Conservation (phyloP, 2,797 vertebrate species). For the Chaenodraco wilsoni region DNA sequence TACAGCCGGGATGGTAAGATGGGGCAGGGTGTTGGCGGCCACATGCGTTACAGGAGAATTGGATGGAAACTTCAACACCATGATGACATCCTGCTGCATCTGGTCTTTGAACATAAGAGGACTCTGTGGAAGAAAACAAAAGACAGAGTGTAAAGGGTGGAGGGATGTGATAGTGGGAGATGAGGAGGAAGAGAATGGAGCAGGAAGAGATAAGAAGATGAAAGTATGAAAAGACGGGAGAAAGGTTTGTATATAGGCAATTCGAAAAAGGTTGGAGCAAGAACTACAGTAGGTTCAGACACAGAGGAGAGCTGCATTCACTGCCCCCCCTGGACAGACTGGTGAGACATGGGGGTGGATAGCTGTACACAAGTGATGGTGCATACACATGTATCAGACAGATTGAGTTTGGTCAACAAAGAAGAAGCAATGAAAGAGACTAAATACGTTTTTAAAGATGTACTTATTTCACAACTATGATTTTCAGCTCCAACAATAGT, state of each 20-base stretch:
- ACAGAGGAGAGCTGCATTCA: conserved; percentile 74
- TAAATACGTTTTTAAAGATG: not conserved
- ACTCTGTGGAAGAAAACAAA: conserved; percentile 98
- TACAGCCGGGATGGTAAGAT: conserved; percentile 93
- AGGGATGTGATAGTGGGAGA: conserved; percentile 44
- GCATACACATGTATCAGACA: conserved; percentile 46
- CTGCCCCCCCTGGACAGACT: conserved; percentile 57
- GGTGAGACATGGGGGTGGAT: conserved; percentile 54
- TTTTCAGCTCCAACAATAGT: conserved; percentile 1
- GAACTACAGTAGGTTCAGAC: conserved; percentile 74
- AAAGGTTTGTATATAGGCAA: conserved; percentile 67
- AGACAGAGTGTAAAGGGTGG: conserved; percentile 74
- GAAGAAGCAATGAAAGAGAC: conserved; percentile 12
- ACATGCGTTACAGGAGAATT: conserved; percentile 97
- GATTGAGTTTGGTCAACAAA: conserved; percentile 25
- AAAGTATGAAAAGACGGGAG: conserved; percentile 60
- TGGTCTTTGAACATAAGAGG: conserved; percentile 99
- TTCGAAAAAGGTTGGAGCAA: conserved; percentile 85
- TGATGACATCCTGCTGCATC: conserved; percentile 99
- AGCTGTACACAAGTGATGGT: conserved; percentile 59
- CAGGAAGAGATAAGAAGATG: conserved; percentile 73
- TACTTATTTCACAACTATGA: not conserved
- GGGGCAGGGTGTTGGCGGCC: conserved; percentile 95
- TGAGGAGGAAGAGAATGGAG: conserved; percentile 53
- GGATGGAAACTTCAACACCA: conserved; percentile 98